Evolutionary conservation across 1,140 invertebrate species (phyloP).

Genomic region (Yoshiicerus persimilis): DNA sequence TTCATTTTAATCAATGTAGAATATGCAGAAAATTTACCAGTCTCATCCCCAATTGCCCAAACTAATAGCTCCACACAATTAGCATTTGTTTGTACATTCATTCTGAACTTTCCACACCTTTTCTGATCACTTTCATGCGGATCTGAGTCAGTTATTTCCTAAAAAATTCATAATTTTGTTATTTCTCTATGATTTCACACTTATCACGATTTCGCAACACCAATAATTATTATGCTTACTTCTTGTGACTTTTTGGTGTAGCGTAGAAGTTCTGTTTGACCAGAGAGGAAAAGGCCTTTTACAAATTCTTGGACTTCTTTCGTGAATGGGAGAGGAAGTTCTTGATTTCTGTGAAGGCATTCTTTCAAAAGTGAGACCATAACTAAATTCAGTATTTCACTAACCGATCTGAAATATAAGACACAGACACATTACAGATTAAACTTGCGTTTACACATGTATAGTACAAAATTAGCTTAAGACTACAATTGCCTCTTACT

Average conservation of each 20-base stretch:
- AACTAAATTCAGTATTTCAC: conserved; percentile 90
- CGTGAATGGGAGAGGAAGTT: conserved; percentile 84
- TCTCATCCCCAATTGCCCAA: conserved; percentile 96
- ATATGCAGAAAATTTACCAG: conserved; percentile 65
- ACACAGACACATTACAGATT: conserved; percentile 66
- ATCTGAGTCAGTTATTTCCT: not conserved
- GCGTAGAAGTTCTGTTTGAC: conserved; percentile 82
- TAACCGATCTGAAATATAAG: conserved; percentile 77
- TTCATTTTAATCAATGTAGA: too few species aligned
- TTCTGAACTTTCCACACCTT: conserved; percentile 67
- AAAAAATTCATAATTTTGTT: not conserved
- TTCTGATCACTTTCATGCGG: conserved; percentile 9
- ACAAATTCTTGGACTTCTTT: conserved; percentile 92
- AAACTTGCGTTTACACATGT: too few species aligned
- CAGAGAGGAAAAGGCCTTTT: conserved; percentile 81
- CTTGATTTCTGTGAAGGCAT: conserved; percentile 84
- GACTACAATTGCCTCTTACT: not conserved
- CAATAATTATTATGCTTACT: not conserved
- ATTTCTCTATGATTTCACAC: not conserved
- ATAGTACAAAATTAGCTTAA: not conserved
- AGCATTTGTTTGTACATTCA: conserved; percentile 95
- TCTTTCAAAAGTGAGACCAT: conserved; percentile 89
- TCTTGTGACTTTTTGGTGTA: conserved; percentile 37
- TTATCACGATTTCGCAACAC: not conserved
- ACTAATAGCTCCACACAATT: conserved; percentile 95